Evolutionary conservation across 2,888 invertebrate genomes (phyloP), one percentile per base, ranked within the genome.

Genomic region (Acanthosepion esculentum): DNA sequence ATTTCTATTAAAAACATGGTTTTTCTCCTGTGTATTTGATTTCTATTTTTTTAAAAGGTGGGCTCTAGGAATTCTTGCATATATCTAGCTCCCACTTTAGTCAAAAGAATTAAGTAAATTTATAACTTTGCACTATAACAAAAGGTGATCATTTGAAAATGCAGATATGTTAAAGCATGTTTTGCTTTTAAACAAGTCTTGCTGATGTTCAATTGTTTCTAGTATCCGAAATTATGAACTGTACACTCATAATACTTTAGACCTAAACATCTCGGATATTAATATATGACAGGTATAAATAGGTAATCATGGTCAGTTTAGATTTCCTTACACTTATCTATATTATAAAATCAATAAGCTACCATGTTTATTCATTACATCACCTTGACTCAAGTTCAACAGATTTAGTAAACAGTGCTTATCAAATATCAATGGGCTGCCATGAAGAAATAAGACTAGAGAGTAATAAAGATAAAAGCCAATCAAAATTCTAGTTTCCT

Each of bases 401-500:
- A 78, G 78, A 15, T 29, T 78, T n/a, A 78, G n/a, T n/a, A 29
- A n/a, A 8, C 10, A 78, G n/a, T 8, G 10, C 78, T 78, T 78
- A 29, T n/a, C 8, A 78, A 78, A 78, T 78, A 78, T n/a, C 78
- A 78, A n/a, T 78, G 78, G 78, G 78, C 78, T n/a, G n/a, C 78
- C 29, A 78, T 29, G 5, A 78, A 78, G 12, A 78, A 78, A 78
- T 78, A 33, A 29, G 20, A n/a, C 23, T 6, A 33, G 0, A 33
- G 20, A 78, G 18, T 23, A 78, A 29, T 29, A 78, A 78, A n/a
- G 78, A 78, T 78, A 78, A n/a, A 12, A 78, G n/a, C 78, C 15
- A 78, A 78, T 78, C 78, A n/a, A n/a, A n/a, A n/a, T 78, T 64
- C 64, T 78, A n/a, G 78, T 78, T 78, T 78, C n/a, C n/a, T n/a